Percentiles rank a stretch among this genome's conserved stretches.
These are phyloP conservation scores for Peromyscus maniculatus DNA, from an alignment of 2,113 vertebrate species.

Conservation along the genomic window DNA sequence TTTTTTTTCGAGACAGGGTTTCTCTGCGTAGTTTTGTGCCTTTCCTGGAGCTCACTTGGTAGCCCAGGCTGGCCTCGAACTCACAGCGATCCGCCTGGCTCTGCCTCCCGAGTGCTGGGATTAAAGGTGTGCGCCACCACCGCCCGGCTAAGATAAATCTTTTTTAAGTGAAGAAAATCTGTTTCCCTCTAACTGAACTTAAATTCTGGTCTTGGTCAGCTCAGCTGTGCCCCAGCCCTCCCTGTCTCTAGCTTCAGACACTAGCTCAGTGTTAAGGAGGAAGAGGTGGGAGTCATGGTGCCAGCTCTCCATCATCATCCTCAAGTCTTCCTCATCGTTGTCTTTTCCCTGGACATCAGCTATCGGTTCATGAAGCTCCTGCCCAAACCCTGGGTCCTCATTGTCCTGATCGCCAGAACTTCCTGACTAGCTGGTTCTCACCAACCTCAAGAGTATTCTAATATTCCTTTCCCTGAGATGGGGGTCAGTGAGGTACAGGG, in stretches of 20 bases:
- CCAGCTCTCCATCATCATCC: neutral
- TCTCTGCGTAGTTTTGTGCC: too few relatives aligned
- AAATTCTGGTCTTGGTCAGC: neutral
- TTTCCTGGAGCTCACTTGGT: too few relatives aligned
- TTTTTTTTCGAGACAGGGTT: too few relatives aligned
- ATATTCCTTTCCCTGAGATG: neutral
- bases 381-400: neutral
- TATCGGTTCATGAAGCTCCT: neutral
- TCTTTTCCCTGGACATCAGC: neutral
- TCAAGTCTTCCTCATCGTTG: neutral
- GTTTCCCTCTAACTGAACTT: neutral
- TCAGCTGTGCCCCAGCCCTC: neutral
- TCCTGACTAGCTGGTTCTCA: neutral
- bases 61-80: too few relatives aligned
- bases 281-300: rapidly evolving
- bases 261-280: neutral
- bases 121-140: too few relatives aligned
- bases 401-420: neutral
- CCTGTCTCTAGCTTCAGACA: conserved; percentile 15
- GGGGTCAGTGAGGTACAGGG: neutral
- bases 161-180: neutral
- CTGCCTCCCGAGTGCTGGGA: too few relatives aligned
- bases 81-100: too few relatives aligned
- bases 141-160: neutral
- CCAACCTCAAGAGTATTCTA: neutral